These are phyloP conservation scores for Cryptosula pallasiana DNA, from an alignment of 2,888 invertebrate genomes.

Conservation along the genomic window DNA sequence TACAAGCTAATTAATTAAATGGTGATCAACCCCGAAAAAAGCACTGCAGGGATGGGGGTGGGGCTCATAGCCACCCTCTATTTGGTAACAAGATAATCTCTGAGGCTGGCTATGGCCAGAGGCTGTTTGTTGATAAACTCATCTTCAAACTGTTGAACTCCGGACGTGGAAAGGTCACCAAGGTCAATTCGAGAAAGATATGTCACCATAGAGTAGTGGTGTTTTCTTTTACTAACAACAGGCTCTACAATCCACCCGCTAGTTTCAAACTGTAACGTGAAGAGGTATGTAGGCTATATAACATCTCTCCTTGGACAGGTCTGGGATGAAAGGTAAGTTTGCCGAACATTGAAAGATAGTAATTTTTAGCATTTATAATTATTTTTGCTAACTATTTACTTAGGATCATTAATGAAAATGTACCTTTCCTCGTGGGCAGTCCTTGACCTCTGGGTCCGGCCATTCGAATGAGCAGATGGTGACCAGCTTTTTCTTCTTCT, in stretches of 20 bases:
- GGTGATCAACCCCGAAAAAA: too few species aligned
- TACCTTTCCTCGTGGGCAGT: slow-evolving; percentile 23
- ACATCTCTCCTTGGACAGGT: too few species aligned
- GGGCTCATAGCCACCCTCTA: too few species aligned
- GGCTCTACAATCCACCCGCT: slow-evolving; percentile 24
- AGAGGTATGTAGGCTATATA: background rate
- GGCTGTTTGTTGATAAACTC: slow-evolving; percentile 17
- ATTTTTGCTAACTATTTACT: too few species aligned
- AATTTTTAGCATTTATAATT: too few species aligned
- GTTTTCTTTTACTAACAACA: background rate
- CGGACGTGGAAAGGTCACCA: background rate
- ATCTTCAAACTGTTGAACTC: background rate
- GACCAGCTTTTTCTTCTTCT: background rate
- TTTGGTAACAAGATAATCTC: slow-evolving; percentile 12
- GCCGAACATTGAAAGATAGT: too few species aligned
- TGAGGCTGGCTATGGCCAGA: background rate
- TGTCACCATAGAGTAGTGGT: slow-evolving; percentile 16
- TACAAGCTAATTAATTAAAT: too few species aligned
- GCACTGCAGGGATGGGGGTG: too few species aligned
- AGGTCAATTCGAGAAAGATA: slow-evolving; percentile 22
- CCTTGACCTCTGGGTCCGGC: slow-evolving; percentile 18
- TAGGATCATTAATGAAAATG: too few species aligned
- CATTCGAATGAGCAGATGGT: background rate
- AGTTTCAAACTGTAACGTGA: background rate
- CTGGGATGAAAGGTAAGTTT: too few species aligned